Base-by-base conservation (phyloP, 2,113 vertebrate genomes). In the Donacobius atricapilla region DNA sequence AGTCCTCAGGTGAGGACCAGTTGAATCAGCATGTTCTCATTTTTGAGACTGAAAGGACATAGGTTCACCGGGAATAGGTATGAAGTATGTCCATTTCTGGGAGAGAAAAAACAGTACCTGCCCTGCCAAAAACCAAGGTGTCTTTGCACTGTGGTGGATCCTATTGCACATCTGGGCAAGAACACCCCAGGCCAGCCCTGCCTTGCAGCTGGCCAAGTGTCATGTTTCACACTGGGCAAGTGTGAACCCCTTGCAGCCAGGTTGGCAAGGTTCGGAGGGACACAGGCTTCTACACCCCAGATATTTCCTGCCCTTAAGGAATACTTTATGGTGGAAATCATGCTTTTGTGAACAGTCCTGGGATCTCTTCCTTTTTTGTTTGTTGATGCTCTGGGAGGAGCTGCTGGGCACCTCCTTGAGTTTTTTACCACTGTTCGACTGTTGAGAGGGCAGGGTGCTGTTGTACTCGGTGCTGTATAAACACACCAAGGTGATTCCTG, bases 401-500 rank as follows among this genome's bases (percentile, higher is more conserved):
- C 19, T 65, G 21, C 8, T 6, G 31, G n/a, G 31, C 22, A 48
- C 27, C 0, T 1, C 1, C 0, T 16, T 33, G 40, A 18, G 3
- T 3, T 25, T 83, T 89, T 57, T 23, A 11, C 18, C 0, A 1
- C 31, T 76, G 6, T 76, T 76, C 4, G 0, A 1, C 21, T 2
- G 1, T 28, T 37, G 53, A 83, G 33, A 40, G 24, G 13, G 10
- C 25, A 33, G 25, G 35, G 33, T 1, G 0, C 30, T 1, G 0
- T 35, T 66, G 35, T 39, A 18, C 30, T 89, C 0, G 0, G 28
- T 18, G 25, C 64, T 73, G 13, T 80, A 48, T 6, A 64, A 75
- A n/a, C 21, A 56, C 27, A 12, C 13, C 2, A 11, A 82, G 45
- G 30, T 66, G 39, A 53, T 37, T 39, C n/a, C 33, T 75, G 39